Conservation (phyloP, 2,113 vertebrate genomes). For the Boulengeromyrus knoepffleri region DNA sequence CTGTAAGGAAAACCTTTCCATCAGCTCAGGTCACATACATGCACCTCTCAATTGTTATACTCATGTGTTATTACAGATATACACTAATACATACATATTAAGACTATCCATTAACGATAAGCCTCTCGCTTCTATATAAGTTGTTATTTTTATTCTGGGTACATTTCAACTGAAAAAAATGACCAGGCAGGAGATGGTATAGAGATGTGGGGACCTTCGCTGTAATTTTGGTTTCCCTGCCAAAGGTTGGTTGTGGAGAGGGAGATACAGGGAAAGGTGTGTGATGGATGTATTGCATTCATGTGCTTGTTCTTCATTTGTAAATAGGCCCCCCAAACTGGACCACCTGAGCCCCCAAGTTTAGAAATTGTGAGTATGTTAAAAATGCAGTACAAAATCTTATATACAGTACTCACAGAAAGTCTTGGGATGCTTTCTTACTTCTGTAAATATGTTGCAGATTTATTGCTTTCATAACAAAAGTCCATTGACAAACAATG, state of each 20-base stretch:
- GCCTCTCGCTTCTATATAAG: neutral
- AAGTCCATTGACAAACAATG: neutral
- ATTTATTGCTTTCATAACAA: neutral
- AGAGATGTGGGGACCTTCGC: neutral
- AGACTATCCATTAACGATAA: neutral
- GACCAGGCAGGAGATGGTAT: neutral
- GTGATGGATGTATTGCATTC: neutral
- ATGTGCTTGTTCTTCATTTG: neutral
- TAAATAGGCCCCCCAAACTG: slow-evolving; percentile 14
- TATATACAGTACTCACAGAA: neutral
- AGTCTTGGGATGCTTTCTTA: neutral
- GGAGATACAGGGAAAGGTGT: neutral
- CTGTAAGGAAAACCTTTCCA: neutral
- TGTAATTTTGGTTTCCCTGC: neutral
- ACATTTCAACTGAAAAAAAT: neutral
- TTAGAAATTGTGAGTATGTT: slow-evolving; percentile 24
- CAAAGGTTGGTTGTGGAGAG: neutral
- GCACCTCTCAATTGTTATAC: neutral
- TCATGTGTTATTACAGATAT: neutral
- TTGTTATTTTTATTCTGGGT: neutral
- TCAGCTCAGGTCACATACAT: neutral
- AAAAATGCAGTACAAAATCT: neutral
- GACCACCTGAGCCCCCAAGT: slow-evolving; percentile 16
- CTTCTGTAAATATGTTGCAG: neutral
- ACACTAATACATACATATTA: neutral